phyloP scores from a whole-genome alignment of 2,113 vertebrate species.

The Ascaphus truei region DNA sequence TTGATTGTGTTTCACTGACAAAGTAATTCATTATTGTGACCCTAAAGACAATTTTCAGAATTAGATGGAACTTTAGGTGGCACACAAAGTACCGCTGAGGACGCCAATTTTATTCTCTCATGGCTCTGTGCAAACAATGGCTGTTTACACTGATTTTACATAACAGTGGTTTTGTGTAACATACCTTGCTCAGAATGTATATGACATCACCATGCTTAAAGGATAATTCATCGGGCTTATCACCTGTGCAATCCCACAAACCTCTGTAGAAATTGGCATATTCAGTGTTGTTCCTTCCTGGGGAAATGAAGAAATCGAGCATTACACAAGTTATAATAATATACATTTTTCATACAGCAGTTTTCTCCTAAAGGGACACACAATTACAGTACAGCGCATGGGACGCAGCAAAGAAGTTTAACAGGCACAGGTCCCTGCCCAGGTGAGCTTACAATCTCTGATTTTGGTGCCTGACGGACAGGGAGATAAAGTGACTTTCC shows the following conservation, averaged over 20 bases:
- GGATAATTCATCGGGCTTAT: constrained; percentile 80
- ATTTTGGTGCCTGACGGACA: too few species aligned
- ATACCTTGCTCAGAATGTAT: constrained; percentile 96
- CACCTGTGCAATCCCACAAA: constrained; percentile 86
- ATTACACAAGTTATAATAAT: too few species aligned
- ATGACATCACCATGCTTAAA: constrained; percentile 91
- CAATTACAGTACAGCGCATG: too few species aligned
- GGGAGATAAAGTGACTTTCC: too few species aligned
- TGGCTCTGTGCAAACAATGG: neutral
- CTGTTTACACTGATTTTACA: neutral
- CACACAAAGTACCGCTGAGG: constrained; percentile 57
- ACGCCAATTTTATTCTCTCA: constrained; percentile 46
- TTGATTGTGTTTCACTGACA: constrained; percentile 71
- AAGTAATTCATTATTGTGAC: constrained; percentile 64
- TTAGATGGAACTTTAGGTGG: constrained; percentile 52
- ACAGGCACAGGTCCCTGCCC: too few species aligned
- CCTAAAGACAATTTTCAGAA: neutral
- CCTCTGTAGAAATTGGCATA: constrained; percentile 91
- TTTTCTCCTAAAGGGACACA: too few species aligned
- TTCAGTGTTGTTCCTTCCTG: constrained; percentile 77
- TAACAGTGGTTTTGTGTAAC: constrained; percentile 33
- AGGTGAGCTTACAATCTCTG: too few species aligned
- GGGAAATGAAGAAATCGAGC: constrained; percentile 31
- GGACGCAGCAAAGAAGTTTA: too few species aligned
- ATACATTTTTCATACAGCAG: too few species aligned